These are phyloP conservation scores for Sprattus sprattus DNA, from an alignment of 2,113 vertebrate species.

Conservation along the genomic window DNA sequence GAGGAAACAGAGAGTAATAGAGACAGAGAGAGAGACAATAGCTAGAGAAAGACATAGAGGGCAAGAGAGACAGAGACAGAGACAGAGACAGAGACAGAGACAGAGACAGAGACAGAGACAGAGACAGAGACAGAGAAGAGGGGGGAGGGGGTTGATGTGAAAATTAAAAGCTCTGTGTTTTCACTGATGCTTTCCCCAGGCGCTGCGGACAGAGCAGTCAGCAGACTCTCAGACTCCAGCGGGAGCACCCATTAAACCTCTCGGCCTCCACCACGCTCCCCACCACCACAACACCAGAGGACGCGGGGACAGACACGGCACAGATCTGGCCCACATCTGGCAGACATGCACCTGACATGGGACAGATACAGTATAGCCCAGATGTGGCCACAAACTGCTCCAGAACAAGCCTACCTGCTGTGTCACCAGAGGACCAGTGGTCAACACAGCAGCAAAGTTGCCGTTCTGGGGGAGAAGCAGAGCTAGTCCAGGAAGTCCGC, in stretches of 20 bases:
- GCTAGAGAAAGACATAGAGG: background rate
- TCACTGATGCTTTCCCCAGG: background rate
- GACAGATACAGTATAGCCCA: no score
- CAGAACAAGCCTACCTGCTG: no score
- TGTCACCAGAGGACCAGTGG: no score
- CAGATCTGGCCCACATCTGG: no score
- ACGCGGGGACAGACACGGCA: background rate
- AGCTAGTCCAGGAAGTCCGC: no score
- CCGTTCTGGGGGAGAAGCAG: no score
- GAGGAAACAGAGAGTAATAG: background rate
- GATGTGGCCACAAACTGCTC: no score
- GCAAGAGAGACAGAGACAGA: background rate
- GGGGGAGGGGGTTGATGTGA: background rate
- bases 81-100: background rate
- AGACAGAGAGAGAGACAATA: background rate
- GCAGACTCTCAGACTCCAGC: constrained; percentile 10
- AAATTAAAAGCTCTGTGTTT: background rate
- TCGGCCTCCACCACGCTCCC: background rate
- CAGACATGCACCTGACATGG: no score
- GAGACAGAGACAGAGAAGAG: background rate
- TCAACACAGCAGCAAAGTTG: no score
- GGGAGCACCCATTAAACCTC: background rate
- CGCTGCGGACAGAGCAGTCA: background rate
- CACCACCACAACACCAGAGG: background rate
- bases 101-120: background rate